Evolutionary conservation across 2,888 invertebrate genomes (phyloP).

Genomic region (Didymodactylos carnosus): DNA sequence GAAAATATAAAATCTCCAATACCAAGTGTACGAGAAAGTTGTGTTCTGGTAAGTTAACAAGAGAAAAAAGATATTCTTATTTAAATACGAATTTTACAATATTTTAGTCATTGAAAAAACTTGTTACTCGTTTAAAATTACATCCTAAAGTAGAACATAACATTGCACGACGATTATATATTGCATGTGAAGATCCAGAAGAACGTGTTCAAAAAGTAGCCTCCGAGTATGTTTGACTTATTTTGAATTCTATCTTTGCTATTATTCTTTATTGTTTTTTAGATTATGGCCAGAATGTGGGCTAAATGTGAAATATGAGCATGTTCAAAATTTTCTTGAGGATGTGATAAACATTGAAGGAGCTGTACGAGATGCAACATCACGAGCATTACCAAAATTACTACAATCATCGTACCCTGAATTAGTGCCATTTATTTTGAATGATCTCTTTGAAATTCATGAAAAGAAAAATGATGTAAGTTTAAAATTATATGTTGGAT

Average conservation of each 20-base stretch:
- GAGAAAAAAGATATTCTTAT: no score
- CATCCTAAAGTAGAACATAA: background rate
- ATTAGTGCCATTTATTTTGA: slow-evolving; percentile 42
- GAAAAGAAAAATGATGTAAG: slow-evolving; percentile 51
- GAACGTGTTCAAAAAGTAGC: background rate
- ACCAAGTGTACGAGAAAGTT: slow-evolving; percentile 55
- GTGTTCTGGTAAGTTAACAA: slow-evolving; percentile 38
- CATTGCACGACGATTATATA: background rate
- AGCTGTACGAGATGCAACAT: slow-evolving; percentile 60
- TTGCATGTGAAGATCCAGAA: slow-evolving; percentile 21
- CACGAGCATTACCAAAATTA: slow-evolving; percentile 50
- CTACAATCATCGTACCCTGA: slow-evolving; percentile 36
- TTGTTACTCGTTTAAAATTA: background rate
- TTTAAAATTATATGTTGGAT: slow-evolving; percentile 2
- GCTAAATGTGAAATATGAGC: slow-evolving; percentile 7
- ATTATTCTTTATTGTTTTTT: background rate
- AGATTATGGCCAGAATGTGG: slow-evolving; percentile 13
- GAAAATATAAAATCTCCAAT: slow-evolving; percentile 53
- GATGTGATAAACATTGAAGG: slow-evolving; percentile 59
- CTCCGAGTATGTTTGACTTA: background rate
- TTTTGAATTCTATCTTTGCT: background rate
- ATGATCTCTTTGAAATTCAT: slow-evolving; percentile 50
- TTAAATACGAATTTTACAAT: no score
- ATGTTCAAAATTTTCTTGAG: slow-evolving; percentile 15
- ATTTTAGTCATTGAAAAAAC: slow-evolving; percentile 1